Conservation (phyloP, 2,888 invertebrate genomes). For the Fabriciana adippe region DNA sequence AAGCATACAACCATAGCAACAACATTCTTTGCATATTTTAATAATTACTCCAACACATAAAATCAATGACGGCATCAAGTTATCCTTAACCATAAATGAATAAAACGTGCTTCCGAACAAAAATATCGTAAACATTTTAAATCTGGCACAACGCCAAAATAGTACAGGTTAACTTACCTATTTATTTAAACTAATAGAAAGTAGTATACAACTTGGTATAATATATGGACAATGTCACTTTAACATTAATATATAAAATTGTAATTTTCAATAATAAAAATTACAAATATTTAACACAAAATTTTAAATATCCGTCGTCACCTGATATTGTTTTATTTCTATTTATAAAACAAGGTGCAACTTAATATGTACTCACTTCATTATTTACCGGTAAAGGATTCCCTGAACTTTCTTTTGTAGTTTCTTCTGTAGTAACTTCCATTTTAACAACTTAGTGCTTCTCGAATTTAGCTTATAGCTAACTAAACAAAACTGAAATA, state of each 20-base stretch:
- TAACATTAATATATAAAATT: background rate
- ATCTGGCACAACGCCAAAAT: conserved; percentile 65
- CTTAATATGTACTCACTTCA: conserved; percentile 55
- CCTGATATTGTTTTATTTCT: conserved; percentile 63
- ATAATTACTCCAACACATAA: conserved; percentile 2
- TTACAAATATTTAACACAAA: background rate
- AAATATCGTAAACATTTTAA: conserved; percentile 76
- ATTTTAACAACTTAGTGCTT: conserved; percentile 48
- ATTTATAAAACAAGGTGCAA: conserved; percentile 61
- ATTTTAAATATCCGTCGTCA: conserved; percentile 54
- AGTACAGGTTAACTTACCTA: conserved; percentile 60
- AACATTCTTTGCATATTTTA: background rate
- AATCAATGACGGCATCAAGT: conserved; percentile 44
- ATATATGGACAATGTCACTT: background rate
- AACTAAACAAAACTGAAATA: conserved; percentile 35
- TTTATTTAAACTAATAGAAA: conserved; percentile 11
- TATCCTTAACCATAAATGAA: conserved; percentile 68
- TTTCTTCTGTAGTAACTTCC: conserved; percentile 65
- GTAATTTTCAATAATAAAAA: conserved; percentile 5
- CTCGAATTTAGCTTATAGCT: conserved; percentile 21
- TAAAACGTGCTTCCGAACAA: conserved; percentile 69
- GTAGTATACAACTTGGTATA: conserved; percentile 13
- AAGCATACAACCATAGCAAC: conserved; percentile 20
- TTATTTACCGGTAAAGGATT: conserved; percentile 52
- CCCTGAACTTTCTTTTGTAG: conserved; percentile 56